phyloP scores from a whole-genome alignment of 2,888 invertebrate genomes.

The Alcis repandata region DNA sequence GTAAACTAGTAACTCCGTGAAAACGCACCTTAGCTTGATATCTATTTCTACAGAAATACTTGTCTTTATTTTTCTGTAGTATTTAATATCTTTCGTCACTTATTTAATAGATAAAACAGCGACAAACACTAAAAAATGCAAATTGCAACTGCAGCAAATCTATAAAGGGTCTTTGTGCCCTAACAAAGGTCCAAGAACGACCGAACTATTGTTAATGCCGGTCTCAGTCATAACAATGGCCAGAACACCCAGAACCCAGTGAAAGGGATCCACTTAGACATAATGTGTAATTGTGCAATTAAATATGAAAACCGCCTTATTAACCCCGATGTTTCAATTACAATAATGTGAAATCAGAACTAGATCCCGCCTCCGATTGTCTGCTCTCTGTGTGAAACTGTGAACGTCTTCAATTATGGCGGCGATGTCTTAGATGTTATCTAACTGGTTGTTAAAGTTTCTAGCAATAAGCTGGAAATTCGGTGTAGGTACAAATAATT shows the following conservation, averaged over 20 bases:
- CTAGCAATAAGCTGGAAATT: constrained; percentile 25
- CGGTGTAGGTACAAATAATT: constrained; percentile 6
- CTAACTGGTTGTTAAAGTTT: constrained; percentile 39
- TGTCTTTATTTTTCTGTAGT: too few relatives aligned
- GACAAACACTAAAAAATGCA: constrained; percentile 30
- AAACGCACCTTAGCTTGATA: too few relatives aligned
- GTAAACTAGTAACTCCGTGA: too few relatives aligned
- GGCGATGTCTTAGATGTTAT: constrained; percentile 48
- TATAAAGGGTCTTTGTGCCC: constrained; percentile 37
- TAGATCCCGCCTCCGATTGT: constrained; percentile 57
- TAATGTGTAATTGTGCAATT: constrained; percentile 70
- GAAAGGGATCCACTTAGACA: constrained; percentile 63
- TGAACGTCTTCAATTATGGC: constrained; percentile 57
- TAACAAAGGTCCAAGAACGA: constrained; percentile 43
- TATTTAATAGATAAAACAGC: background rate
- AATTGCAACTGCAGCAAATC: constrained; percentile 34
- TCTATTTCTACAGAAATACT: too few relatives aligned
- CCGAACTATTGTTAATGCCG: constrained; percentile 62
- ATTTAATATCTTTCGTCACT: background rate
- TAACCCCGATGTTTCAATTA: constrained; percentile 71
- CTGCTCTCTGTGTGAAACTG: constrained; percentile 55
- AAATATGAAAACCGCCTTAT: constrained; percentile 70
- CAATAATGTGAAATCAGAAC: constrained; percentile 67
- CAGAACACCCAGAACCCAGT: constrained; percentile 51
- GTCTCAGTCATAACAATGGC: constrained; percentile 55